Base-by-base conservation (phyloP, 2,797 vertebrate species). In the Oryzias dopingdopingensis region DNA sequence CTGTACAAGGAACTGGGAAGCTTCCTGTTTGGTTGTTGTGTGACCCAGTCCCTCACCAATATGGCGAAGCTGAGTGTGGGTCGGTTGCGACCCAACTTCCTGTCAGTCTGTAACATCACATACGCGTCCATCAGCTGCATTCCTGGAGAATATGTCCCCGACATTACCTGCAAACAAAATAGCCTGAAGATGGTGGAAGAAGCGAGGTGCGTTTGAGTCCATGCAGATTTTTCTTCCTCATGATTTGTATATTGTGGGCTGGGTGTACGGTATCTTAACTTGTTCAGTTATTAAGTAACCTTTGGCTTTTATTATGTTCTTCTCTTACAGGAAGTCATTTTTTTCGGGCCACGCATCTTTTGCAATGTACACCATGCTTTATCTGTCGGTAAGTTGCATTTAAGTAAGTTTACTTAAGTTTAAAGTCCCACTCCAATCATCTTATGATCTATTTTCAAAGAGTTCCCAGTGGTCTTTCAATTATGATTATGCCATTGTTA, bases 301-400 rank as follows among this genome's bases (percentile, higher is more conserved):
- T 46, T 67, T 5, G 2, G 18, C 49, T 16, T 76, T 50, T 3
- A 45, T 70, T 55, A 72, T 79, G 52, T 47, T 83, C 17, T 80
- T 86, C 20, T 83, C 64, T 85, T 86, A 75, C 89, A 94, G 93
- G 84, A 94, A 93, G 78, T 93, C 92, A 5, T 94, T 93, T 82
- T 93, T 90, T 77, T 94, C 92, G 1, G 92, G 92, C 52, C 92
- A 94, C 6, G 89, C 92, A 64, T 93, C 92, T 48, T 93, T 93
- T 4, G 86, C 93, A 23, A 93, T 91, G 91, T 94, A 93, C 87
- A 90, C 90, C 81, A 92, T 93, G 88, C 84, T 92, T 41, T 93
- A 92, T 79, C 82, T 94, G 77, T 88, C 89, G 77, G 92, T 93
- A 82, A 94, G 93, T 92, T 65, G 42, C 52, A 42, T 55, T 24